phyloP scores from a whole-genome alignment of 2,888 invertebrate species.

The Microctonus aethiopoides region DNA sequence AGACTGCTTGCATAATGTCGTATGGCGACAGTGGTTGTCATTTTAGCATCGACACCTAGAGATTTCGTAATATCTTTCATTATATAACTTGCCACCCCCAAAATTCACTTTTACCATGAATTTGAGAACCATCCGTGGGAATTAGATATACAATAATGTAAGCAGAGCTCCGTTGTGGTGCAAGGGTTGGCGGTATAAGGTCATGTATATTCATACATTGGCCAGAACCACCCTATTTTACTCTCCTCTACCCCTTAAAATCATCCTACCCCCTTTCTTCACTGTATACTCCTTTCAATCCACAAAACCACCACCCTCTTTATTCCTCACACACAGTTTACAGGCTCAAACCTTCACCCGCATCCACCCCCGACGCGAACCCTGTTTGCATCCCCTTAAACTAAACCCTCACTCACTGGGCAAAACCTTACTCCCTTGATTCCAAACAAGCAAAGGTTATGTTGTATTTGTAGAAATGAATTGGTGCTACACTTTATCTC shows the following conservation, averaged over 20 bases:
- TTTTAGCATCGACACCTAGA: slow-evolving; percentile 30
- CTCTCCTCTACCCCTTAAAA: slow-evolving; percentile 48
- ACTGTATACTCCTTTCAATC: neutral
- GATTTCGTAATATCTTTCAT: slow-evolving; percentile 5
- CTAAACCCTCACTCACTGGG: slow-evolving; percentile 17
- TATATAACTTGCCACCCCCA: slow-evolving; percentile 19
- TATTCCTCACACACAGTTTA: slow-evolving; percentile 34
- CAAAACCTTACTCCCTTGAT: slow-evolving; percentile 39
- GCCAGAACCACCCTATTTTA: slow-evolving; percentile 50
- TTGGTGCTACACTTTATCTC: slow-evolving; percentile 33
- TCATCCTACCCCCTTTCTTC: slow-evolving; percentile 63
- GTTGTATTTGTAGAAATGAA: neutral
- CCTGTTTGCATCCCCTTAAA: slow-evolving; percentile 37
- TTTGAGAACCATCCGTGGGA: slow-evolving; percentile 64
- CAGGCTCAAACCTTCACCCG: neutral
- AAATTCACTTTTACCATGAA: slow-evolving; percentile 45
- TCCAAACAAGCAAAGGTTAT: neutral
- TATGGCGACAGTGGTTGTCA: slow-evolving; percentile 58
- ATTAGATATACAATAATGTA: slow-evolving; percentile 69
- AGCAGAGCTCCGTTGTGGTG: slow-evolving; percentile 66
- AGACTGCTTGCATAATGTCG: slow-evolving; percentile 68
- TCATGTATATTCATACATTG: slow-evolving; percentile 67
- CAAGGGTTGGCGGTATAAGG: slow-evolving; percentile 66
- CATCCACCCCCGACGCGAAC: slow-evolving; percentile 48
- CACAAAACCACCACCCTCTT: slow-evolving; percentile 47